phyloP scores from a whole-genome alignment of 2,113 vertebrate genomes.

The Xyliphius kryptos region DNA sequence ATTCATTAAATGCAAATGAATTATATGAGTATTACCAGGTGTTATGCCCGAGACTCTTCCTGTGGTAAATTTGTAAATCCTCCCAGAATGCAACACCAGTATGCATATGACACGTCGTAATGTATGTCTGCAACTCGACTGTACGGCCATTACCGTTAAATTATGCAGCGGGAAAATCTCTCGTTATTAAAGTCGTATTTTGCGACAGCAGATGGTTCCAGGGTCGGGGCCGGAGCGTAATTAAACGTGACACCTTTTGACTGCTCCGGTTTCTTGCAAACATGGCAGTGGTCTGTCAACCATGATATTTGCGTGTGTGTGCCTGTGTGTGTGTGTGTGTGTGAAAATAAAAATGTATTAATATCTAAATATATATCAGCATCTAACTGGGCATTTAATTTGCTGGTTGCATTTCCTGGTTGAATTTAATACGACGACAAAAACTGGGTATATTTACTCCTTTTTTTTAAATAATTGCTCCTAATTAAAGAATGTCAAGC shows the following conservation, averaged over 20 bases:
- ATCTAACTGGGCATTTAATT: too few species aligned
- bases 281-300: conserved; percentile 12
- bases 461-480: conserved; percentile 45
- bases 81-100: conserved; percentile 21
- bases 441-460: conserved; percentile 43
- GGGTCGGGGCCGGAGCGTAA: conserved; percentile 43
- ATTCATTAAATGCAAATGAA: too few species aligned
- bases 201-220: conserved; percentile 46
- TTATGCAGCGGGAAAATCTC: conserved; percentile 43
- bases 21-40: too few species aligned
- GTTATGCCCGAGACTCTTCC: too few species aligned
- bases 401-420: too few species aligned
- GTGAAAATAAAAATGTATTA: too few species aligned
- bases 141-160: conserved; percentile 47
- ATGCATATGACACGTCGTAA: conserved; percentile 42
- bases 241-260: conserved; percentile 48
- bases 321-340: background rate
- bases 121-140: conserved; percentile 44
- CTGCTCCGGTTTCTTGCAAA: conserved; percentile 41
- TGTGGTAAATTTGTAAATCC: too few species aligned
- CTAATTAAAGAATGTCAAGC: conserved; percentile 47
- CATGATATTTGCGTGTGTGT: background rate
- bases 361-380: too few species aligned
- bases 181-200: conserved; percentile 50
- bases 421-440: conserved; percentile 39